A percentile compares a stretch with the other conserved stretches of the same genome.
phyloP scores from a whole-genome alignment of 2,888 invertebrate species.

The Hydropsyche betteni region DNA sequence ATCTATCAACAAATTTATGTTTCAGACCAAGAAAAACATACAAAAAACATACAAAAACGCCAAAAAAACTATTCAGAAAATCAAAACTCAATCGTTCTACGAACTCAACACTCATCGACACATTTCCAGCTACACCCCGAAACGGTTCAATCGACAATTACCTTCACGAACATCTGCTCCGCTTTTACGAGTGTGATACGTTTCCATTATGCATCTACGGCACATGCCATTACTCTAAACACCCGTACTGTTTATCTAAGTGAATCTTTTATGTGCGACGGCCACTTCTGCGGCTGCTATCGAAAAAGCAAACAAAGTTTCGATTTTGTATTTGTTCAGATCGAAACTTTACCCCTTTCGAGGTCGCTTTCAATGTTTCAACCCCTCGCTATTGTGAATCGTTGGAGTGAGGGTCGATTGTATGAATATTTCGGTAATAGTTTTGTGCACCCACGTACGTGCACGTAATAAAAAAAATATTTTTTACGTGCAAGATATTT shows the following conservation, averaged over 20 bases:
- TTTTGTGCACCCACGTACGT: too few relatives aligned
- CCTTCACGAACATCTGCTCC: constrained; percentile 47
- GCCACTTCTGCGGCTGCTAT: constrained; percentile 35
- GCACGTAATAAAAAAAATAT: too few relatives aligned
- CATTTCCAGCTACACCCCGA: not conserved
- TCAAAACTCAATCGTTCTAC: too few relatives aligned
- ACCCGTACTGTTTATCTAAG: too few relatives aligned
- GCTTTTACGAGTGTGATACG: constrained; percentile 13
- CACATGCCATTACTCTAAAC: constrained; percentile 44
- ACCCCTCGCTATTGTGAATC: constrained; percentile 43
- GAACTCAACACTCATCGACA: not conserved
- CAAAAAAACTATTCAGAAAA: too few relatives aligned
- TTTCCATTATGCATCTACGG: constrained; percentile 37
- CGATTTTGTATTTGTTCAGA: constrained; percentile 42
- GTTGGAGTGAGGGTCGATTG: not conserved
- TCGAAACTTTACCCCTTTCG: not conserved
- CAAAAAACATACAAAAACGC: too few relatives aligned
- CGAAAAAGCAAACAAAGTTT: constrained; percentile 45
- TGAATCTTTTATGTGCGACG: constrained; percentile 42
- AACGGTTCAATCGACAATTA: not conserved
- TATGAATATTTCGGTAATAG: not conserved
- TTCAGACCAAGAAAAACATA: too few relatives aligned
- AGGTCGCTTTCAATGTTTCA: constrained; percentile 20
- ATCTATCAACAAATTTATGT: too few relatives aligned
- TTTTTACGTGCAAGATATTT: too few relatives aligned